These are phyloP conservation scores for Limnephilus lunatus DNA, from an alignment of 2,888 invertebrate genomes.

Conservation along the genomic window DNA sequence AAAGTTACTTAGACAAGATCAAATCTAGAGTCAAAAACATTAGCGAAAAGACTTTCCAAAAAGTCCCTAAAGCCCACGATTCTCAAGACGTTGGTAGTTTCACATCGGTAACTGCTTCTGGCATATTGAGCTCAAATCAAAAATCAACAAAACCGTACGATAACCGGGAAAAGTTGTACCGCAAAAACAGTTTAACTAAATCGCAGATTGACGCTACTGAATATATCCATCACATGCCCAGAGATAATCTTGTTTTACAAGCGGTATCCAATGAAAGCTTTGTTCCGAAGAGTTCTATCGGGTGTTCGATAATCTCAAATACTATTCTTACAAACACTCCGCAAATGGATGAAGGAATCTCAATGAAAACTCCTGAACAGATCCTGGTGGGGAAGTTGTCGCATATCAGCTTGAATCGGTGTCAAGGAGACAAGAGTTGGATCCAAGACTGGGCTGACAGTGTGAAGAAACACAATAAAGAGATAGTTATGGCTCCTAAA, in stretches of 20 bases:
- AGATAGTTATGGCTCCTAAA: slow-evolving; percentile 70
- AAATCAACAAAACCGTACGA: slow-evolving; percentile 68
- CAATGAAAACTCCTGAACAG: slow-evolving; percentile 70
- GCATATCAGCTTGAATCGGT: slow-evolving; percentile 74
- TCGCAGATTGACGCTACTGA: slow-evolving; percentile 84
- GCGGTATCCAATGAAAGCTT: slow-evolving; percentile 62
- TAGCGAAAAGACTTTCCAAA: slow-evolving; percentile 77
- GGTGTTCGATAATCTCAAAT: slow-evolving; percentile 33
- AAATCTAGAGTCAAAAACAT: slow-evolving; percentile 79
- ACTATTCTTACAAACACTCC: slow-evolving; percentile 34
- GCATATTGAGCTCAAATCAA: slow-evolving; percentile 79
- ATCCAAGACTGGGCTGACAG: slow-evolving; percentile 83
- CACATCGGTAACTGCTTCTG: slow-evolving; percentile 85
- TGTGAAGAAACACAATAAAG: slow-evolving; percentile 77
- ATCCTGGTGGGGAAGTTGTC: slow-evolving; percentile 73
- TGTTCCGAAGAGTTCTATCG: slow-evolving; percentile 56
- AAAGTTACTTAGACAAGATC: slow-evolving; percentile 80
- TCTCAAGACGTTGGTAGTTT: slow-evolving; percentile 80
- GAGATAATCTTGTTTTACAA: slow-evolving; percentile 61
- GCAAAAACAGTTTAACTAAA: slow-evolving; percentile 81
- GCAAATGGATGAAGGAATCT: slow-evolving; percentile 70
- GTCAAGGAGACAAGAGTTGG: slow-evolving; percentile 78
- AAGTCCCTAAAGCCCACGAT: slow-evolving; percentile 73
- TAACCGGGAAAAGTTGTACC: slow-evolving; percentile 67
- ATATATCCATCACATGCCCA: slow-evolving; percentile 74